These are phyloP conservation scores for Adelges cooleyi DNA, from an alignment of 1,140 invertebrate genomes.

Conservation along the genomic window DNA sequence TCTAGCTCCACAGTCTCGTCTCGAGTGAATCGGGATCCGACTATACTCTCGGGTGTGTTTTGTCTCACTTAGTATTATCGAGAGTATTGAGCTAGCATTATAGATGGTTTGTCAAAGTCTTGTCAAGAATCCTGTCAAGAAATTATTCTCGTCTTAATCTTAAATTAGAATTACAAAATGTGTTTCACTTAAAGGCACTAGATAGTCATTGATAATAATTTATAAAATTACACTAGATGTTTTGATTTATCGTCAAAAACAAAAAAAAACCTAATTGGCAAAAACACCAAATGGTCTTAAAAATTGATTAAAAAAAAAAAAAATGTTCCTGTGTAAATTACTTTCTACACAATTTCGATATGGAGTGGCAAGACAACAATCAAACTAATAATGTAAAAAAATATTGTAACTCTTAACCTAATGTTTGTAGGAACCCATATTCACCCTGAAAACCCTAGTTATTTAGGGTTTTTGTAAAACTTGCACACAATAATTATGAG, in stretches of 20 bases:
- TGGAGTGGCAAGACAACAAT: neutral
- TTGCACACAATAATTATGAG: neutral
- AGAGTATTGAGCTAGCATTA: neutral
- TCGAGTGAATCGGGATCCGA: neutral
- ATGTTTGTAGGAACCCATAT: constrained; percentile 23
- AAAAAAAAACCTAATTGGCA: neutral
- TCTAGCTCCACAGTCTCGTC: neutral
- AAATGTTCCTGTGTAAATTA: neutral
- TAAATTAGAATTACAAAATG: neutral
- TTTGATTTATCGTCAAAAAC: constrained; percentile 7
- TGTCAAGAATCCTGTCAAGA: neutral
- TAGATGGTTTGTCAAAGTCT: neutral
- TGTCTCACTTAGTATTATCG: neutral
- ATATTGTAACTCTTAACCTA: constrained; percentile 4
- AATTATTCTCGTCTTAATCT: neutral
- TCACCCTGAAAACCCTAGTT: constrained; percentile 19
- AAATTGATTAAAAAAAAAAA: neutral
- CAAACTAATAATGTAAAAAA: neutral
- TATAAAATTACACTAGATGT: neutral
- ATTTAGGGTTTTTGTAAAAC: constrained; percentile 12
- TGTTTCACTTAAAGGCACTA: neutral
- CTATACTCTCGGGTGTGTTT: neutral
- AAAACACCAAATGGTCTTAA: neutral
- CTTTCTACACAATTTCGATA: neutral
- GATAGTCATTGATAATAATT: neutral